Evolutionary conservation across 2,797 vertebrate genomes (phyloP).

Genomic region (Melanotaenia pygmaea): DNA sequence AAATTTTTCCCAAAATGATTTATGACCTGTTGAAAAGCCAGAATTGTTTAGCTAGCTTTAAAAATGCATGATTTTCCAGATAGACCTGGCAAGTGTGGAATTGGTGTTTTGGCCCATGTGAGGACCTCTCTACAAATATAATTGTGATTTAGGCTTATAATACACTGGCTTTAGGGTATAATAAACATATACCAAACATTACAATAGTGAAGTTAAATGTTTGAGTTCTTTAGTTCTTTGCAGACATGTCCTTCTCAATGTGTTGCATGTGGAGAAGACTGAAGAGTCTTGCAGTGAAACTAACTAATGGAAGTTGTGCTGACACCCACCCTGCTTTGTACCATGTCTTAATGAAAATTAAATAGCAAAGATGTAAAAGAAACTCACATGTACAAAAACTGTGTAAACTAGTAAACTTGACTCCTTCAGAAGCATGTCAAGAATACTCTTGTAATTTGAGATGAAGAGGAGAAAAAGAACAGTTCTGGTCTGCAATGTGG

Average conservation of each 20-base stretch:
- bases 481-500: background rate
- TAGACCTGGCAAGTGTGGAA: background rate
- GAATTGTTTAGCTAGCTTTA: conserved; percentile 22
- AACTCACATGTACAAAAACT: background rate
- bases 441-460: background rate
- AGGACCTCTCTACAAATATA: background rate
- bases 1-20: conserved; percentile 63
- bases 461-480: background rate
- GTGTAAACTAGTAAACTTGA: background rate
- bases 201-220: background rate
- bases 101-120: background rate
- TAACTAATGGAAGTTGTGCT: background rate
- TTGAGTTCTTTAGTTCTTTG: background rate
- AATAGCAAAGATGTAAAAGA: background rate
- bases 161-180: background rate
- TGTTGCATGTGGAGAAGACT: background rate
- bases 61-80: background rate
- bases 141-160: background rate
- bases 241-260: background rate
- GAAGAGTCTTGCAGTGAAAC: background rate
- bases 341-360: background rate
- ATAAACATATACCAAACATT: background rate
- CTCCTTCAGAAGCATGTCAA: background rate
- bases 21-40: conserved; percentile 43
- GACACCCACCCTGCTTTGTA: background rate